Evolutionary conservation across 2,113 vertebrate species (phyloP).

Genomic region (Todiramphus saurophagus): DNA sequence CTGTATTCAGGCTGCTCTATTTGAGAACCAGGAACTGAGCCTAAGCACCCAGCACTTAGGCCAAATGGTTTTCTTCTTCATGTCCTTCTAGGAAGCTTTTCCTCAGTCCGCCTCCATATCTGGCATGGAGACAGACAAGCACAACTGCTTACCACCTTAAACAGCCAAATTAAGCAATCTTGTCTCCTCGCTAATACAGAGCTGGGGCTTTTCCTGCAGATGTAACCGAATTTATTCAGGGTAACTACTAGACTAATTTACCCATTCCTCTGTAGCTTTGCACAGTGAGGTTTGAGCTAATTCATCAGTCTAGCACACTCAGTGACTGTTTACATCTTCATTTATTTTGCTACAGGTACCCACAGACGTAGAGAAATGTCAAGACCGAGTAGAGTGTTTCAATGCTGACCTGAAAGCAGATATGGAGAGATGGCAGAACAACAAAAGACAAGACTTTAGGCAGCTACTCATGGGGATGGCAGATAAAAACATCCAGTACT

Average conservation of each 20-base stretch:
- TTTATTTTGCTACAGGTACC: slow-evolving; percentile 80
- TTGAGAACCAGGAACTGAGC: not conserved
- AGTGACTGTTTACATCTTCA: not conserved
- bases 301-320: not conserved
- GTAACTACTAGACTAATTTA: not conserved
- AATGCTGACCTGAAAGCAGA: slow-evolving; percentile 97
- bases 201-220: not conserved
- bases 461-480: slow-evolving; percentile 93
- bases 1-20: not conserved
- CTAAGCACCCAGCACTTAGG: not conserved
- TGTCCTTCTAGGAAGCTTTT: not conserved
- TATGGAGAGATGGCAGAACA: slow-evolving; percentile 98
- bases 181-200: not conserved
- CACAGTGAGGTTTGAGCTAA: not conserved
- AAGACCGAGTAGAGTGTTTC: slow-evolving; percentile 95
- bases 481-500: slow-evolving; percentile 94
- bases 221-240: not conserved
- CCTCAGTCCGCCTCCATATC: not conserved
- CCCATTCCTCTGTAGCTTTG: not conserved
- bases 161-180: not conserved
- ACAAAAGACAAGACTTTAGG: slow-evolving; percentile 94
- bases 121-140: not conserved
- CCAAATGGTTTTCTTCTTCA: not conserved
- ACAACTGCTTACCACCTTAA: not conserved
- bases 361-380: slow-evolving; percentile 91